Evolutionary conservation across 2,113 vertebrate genomes (phyloP), one percentile per base, ranked within the genome.

Genomic region (Misgurnus anguillicaudatus): DNA sequence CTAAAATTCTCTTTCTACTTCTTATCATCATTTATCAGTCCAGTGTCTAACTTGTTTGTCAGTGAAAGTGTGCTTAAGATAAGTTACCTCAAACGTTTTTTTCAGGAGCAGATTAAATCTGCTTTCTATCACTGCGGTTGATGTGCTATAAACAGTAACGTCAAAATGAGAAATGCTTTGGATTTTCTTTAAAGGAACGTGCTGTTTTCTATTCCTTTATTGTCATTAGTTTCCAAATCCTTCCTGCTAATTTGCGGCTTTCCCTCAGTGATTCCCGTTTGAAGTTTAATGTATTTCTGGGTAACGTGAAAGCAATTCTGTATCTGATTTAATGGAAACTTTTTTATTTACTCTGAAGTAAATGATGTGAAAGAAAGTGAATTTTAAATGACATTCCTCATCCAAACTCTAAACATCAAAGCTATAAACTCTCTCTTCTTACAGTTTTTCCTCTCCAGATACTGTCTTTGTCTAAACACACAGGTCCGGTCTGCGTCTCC

Each of bases 11-110:
- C 45, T 24, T 63, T 55, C 38, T 19, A 31, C 45, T 39, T 66
- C 63, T 83, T 86, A 89, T 89, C 81, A 19, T 41, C 5, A 48
- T 77, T 86, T 81, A 86, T 90, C 84, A 80, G 81, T 61, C 65
- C 62, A 69, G 38, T 0, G 3, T 66, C 63, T 24, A 65, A 66
- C 71, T 79, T 66, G 61, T 69, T 65, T 64, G 77, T 73, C 36
- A 62, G 68, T 51, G 82, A 85, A 68, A 75, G 62, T 70, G 82
- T 80, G 72, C 85, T 67, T 80, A 77, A 87, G 83, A 83, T 80
- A 81, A 4, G 9, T 77, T 75, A 5, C 16, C 42, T 81, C 84
- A 80, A 89, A 89, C 87, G 80, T 77, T 85, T 84, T 31, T 31
- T 85, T 86, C n/a, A 65, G 64, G 63, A 86, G 73, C 16, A 69